Percentiles rank a stretch among this genome's conserved stretches.
These are phyloP conservation scores for Orthonyx spaldingii DNA, from an alignment of 2,113 vertebrate genomes.

Conservation along the genomic window DNA sequence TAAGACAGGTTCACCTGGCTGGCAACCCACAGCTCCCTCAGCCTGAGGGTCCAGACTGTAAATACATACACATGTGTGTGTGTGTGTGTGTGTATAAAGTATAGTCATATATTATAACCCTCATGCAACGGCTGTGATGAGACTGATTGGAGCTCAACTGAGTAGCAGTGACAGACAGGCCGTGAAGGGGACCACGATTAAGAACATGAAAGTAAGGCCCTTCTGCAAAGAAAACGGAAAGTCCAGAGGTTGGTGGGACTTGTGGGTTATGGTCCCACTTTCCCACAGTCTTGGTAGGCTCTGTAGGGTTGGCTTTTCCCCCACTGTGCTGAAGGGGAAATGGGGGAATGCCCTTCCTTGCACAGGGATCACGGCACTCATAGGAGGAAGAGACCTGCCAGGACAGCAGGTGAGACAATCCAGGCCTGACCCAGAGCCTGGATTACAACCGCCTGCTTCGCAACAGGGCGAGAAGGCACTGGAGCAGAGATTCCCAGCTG, in stretches of 20 bases:
- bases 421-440: conserved; percentile 39
- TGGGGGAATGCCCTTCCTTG: background rate
- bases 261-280: background rate
- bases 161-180: background rate
- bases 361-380: fast-evolving
- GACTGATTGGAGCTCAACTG: background rate
- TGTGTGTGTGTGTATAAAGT: background rate
- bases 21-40: background rate
- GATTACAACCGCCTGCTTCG: background rate
- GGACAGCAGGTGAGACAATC: background rate
- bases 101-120: background rate
- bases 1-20: background rate
- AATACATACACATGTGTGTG: background rate
- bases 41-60: background rate
- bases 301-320: background rate
- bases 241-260: background rate
- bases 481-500: conserved; percentile 54
- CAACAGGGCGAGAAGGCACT: conserved; percentile 14
- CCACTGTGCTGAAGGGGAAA: background rate
- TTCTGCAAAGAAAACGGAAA: background rate
- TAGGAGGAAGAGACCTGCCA: background rate
- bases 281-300: background rate
- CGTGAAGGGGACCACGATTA: background rate
- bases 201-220: background rate
- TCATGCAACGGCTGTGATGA: background rate